Base-by-base conservation (phyloP, 2,888 invertebrate species). In the Tiliacea citrago region DNA sequence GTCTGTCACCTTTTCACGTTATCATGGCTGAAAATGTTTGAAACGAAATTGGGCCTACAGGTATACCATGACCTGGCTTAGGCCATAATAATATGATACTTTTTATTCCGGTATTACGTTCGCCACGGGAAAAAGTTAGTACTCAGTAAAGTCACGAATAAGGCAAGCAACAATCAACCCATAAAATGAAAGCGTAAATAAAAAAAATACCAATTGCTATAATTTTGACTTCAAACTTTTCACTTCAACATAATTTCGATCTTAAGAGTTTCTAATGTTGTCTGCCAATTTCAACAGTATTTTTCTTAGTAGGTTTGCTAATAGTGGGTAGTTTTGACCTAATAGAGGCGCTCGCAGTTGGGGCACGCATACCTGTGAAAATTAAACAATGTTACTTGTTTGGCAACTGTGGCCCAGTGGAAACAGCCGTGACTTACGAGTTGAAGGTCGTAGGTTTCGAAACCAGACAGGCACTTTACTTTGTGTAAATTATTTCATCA, bases 201-300 rank as follows among this genome's bases (percentile, higher is more conserved):
- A 35, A 29, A 63, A 55, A 62, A 76, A 75, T 9, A 42, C 29
- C 51, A 63, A 24, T 58, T 60, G 29, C 9, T 83, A 47, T 85
- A 76, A 79, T 85, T 78, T 82, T 18, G 45, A 80, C 68, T 74
- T 75, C 69, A 83, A 75, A 77, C 72, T 63, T 67, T 72, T 73
- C 42, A 79, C 77, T 75, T 70, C 1, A 63, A 72, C 68, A 68
- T 81, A 57, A 73, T 75, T 24, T 68, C 1, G 47, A 35, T 60
- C 42, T 60, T 61, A 86, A 10, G 85, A 87, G 5, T 88, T 81
- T 75, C 90, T 91, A 1, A 96, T 91, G 66, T 90, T 95, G 13
- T 96, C 95, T 0, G 96, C 96, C 87, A 95, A 83, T 79, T 94
- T 95, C 29, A 94, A 61, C 21, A 96, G 77, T 69, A 95, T 95